Base-by-base conservation (phyloP, 2,797 vertebrate species). In the Epinephelus malabaricus region DNA sequence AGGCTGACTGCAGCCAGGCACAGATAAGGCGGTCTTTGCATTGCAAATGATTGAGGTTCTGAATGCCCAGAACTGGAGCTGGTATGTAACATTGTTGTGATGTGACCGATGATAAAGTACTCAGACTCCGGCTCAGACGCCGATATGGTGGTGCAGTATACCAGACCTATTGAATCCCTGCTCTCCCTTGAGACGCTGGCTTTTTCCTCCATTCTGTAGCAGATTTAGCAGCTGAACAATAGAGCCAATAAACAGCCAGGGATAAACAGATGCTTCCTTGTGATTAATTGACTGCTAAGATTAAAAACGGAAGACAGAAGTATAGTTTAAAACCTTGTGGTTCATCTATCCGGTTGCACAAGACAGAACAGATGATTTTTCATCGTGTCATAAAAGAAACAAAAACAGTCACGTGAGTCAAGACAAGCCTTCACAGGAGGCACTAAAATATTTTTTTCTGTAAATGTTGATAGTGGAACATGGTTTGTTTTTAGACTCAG, bases 21-120 rank as follows among this genome's bases (percentile, higher is more conserved):
- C 94, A 93, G 95, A 96, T 97, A 95, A 96, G 94, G 87, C 81
- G 55, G 75, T 92, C 72, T 92, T 91, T 93, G 92, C 91, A 91
- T 92, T 89, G 88, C 90, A 92, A 94, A 93, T 92, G 84, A 68
- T 21, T 54, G 69, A 73, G 79, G 78, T 79, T 67, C 75, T 83
- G 75, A 87, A 79, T 75, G 58, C n/a, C 49, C 62, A n/a, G 46
- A 76, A 64, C 80, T 43, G 27, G 50, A 72, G 66, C 67, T 19
- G 23, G 50, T 70, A 4, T 19, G 30, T 67, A 73, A 47, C 71
- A 65, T 34, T 51, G 54, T 23, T 34, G 30, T 21, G 81, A 92
- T 90, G 76, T 67, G 69, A 81, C 58, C 15, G 11, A 34, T 43
- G 85, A 90, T 92, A 85, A 91, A 83, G 58, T 72, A 69, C 56